phyloP scores from a whole-genome alignment of 37 sponge, comb jelly and placozoan genomes.

The Mnemiopsis leidyi region DNA sequence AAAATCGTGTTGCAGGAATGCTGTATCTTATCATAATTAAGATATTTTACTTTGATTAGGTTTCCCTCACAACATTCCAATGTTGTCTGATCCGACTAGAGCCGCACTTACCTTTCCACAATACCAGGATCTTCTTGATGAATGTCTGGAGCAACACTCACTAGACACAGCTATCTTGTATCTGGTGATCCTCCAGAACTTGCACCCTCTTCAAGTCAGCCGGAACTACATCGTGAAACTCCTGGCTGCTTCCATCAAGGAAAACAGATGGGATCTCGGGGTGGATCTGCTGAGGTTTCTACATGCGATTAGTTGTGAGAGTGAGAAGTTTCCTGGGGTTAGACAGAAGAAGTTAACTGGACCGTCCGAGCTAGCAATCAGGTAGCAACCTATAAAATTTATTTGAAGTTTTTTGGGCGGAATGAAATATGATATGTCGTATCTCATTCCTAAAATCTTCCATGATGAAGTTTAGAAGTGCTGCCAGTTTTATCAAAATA shows the following conservation, averaged over 20 bases:
- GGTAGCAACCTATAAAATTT: too few species aligned
- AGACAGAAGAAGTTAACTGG: conserved; percentile 55
- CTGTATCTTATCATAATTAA: not conserved
- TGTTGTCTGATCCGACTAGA: too few species aligned
- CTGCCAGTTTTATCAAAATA: too few species aligned
- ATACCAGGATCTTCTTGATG: conserved; percentile 61
- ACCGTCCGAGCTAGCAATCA: not conserved
- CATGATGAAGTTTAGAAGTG: too few species aligned
- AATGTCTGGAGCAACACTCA: conserved; percentile 8
- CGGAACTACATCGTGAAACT: conserved; percentile 34
- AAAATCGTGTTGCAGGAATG: not conserved
- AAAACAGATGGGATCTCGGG: conserved; percentile 55
- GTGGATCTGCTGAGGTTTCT: conserved; percentile 48
- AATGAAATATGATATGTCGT: too few species aligned
- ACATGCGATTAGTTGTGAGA: conserved; percentile 15
- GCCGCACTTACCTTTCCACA: too few species aligned
- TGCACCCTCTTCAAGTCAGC: conserved; percentile 45
- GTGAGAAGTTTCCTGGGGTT: not conserved
- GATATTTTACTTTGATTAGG: too few species aligned
- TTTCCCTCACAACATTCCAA: too few species aligned
- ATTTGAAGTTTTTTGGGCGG: too few species aligned
- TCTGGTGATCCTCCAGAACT: conserved; percentile 50
- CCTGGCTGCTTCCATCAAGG: not conserved
- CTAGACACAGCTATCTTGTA: conserved; percentile 62
- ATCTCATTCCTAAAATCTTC: too few species aligned